These are phyloP conservation scores for Patagioenas fasciata DNA, from an alignment of 2,113 vertebrate genomes.

Conservation along the genomic window DNA sequence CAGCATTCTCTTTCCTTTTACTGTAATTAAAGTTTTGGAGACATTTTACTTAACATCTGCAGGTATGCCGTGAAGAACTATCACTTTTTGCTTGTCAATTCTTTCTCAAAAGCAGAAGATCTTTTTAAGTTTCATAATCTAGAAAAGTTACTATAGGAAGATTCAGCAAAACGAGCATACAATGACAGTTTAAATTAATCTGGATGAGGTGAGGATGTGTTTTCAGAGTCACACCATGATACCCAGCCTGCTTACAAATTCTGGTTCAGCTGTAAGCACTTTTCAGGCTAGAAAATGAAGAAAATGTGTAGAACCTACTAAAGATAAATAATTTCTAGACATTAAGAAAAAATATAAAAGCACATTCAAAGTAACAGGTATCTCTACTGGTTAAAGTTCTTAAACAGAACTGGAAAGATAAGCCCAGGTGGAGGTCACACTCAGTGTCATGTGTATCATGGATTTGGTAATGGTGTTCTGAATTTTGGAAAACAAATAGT, in stretches of 20 bases:
- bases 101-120: background rate
- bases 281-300: slow-evolving; percentile 10
- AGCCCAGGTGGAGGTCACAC: background rate
- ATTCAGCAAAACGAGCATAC: background rate
- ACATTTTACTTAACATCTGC: background rate
- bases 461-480: background rate
- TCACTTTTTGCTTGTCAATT: background rate
- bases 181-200: background rate
- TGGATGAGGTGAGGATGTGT: background rate
- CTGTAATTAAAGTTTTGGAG: background rate
- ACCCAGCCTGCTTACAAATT: slow-evolving; percentile 4
- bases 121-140: background rate
- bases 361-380: background rate
- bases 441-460: background rate
- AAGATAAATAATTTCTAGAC: slow-evolving; percentile 40
- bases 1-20: background rate
- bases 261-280: slow-evolving; percentile 8
- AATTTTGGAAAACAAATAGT: slow-evolving; percentile 2
- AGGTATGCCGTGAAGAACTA: background rate
- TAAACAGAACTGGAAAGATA: background rate
- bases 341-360: background rate
- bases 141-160: background rate
- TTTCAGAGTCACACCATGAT: background rate
- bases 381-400: background rate
- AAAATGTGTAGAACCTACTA: slow-evolving; percentile 17